Evolutionary conservation across 2,888 invertebrate genomes (phyloP), one percentile per base, ranked within the genome.

Genomic region (Drosophila meridionalis): DNA sequence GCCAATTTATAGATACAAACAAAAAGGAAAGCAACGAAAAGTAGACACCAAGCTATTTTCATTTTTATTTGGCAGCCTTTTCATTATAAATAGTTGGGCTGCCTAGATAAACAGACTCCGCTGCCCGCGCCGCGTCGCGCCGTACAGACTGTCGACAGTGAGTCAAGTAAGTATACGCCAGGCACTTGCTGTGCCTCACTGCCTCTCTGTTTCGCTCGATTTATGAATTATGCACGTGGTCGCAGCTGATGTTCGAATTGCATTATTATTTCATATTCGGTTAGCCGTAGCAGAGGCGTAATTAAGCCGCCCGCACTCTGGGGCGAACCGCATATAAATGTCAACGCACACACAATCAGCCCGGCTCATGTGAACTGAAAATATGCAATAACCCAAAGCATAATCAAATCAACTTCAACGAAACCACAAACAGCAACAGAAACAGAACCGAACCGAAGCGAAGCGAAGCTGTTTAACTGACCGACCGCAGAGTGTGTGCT

Each of bases 41-140:
- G n/a, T 30, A 42, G 56, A 69, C 53, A 71, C 48, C 56, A 74
- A 80, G 89, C 83, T 84, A 84, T 84, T 84, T 84, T 76, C 73
- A 87, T 78, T 86, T 83, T 80, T 80, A 89, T 84, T 87, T 83
- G 87, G 87, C 81, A 69, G 83, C 81, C 78, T 86, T 76, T 89
- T 89, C 71, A 84, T 89, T 84, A 84, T 87, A 84, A 89, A 84
- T 84, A 84, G 83, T 84, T 87, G 69, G 73, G 66, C 73, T 83
- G 83, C 89, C 83, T 78, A 87, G 87, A 80, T 84, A 87, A 80
- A 78, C 78, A 84, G 77, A 73, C 69, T 53, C 58, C 62, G 57
- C 34, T 56, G 30, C 48, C 47, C 43, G 43, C 20, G n/a, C 55
- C 55, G 55, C 43, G 20, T 1, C 20, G 20, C 20, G 20, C 20